phyloP scores from a whole-genome alignment of 2,113 vertebrate species.

The Tylochromis polylepis region DNA sequence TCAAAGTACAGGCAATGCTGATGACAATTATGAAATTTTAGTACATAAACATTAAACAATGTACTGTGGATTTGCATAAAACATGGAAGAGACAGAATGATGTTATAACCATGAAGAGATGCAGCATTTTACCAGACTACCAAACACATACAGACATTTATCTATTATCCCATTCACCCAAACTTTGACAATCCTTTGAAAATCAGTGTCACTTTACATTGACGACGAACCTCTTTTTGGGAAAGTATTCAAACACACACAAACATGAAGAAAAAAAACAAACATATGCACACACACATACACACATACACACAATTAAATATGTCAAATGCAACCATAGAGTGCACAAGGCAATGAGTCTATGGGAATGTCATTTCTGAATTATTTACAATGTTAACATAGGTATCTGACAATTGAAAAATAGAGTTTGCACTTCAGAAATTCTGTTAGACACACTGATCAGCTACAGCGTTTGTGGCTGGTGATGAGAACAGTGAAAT shows the following conservation, averaged over 20 bases:
- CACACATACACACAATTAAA: background rate
- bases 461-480: constrained; percentile 1
- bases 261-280: background rate
- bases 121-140: background rate
- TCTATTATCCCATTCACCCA: background rate
- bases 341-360: constrained; percentile 8
- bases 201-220: background rate
- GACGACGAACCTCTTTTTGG: background rate
- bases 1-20: constrained; percentile 33
- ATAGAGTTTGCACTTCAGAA: background rate
- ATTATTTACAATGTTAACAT: background rate
- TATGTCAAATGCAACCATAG: background rate
- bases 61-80: constrained; percentile 36
- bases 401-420: background rate
- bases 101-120: background rate
- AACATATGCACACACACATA: background rate
- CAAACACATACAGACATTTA: background rate
- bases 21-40: constrained; percentile 13
- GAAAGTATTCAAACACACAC: background rate
- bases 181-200: background rate
- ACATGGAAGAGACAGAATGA: background rate
- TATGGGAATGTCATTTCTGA: background rate
- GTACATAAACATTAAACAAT: constrained; percentile 1
- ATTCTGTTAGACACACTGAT: background rate
- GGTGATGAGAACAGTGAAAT: background rate